Evolutionary conservation across 2,113 vertebrate genomes (phyloP).

Genomic region (Bucco capensis): DNA sequence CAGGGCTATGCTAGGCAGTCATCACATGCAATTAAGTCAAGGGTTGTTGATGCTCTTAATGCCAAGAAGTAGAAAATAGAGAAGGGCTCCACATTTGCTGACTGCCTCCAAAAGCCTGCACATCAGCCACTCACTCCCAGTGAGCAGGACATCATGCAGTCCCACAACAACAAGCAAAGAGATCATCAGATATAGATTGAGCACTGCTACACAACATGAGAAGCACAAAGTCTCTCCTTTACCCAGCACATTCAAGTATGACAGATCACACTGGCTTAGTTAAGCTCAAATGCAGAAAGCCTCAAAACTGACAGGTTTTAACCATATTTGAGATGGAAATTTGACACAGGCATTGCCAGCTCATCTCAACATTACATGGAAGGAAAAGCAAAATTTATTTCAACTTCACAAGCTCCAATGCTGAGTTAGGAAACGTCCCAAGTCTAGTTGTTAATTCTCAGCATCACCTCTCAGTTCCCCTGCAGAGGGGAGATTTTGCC

Average conservation of each 20-base stretch:
- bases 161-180: fast-evolving
- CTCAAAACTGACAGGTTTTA: neutral
- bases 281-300: neutral
- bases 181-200: neutral
- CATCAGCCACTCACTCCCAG: fast-evolving
- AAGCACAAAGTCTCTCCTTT: neutral
- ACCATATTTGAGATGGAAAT: neutral
- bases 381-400: neutral
- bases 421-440: neutral
- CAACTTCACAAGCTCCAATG: neutral
- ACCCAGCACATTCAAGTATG: neutral
- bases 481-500: neutral
- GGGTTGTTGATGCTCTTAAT: neutral
- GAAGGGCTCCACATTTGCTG: neutral
- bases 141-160: neutral
- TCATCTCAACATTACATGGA: neutral
- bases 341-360: neutral
- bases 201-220: neutral
- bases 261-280: neutral
- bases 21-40: fast-evolving
- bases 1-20: no score
- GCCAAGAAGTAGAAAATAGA: fast-evolving
- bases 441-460: neutral
- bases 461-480: neutral
- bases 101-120: neutral